Percentiles rank a stretch among this genome's conserved stretches.
Conservation (phyloP, 2,888 invertebrate genomes). For the Torymus aiolomorphi region DNA sequence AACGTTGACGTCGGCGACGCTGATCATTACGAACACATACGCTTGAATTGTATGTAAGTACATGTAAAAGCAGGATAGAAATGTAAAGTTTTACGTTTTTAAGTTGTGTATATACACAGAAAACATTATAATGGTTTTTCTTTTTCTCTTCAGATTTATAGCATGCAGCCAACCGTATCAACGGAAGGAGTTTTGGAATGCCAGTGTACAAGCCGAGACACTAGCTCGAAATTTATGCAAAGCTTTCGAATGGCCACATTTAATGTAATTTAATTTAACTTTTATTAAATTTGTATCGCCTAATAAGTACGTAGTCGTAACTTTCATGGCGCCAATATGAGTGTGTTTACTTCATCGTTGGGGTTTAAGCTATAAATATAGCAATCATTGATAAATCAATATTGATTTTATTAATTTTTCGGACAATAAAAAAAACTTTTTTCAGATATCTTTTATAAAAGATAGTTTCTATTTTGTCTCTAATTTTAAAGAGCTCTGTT, state of each 20-base stretch:
- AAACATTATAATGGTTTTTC: neutral
- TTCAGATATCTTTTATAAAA: neutral
- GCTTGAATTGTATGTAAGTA: constrained; percentile 81
- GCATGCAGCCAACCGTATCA: no score
- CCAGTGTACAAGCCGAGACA: constrained; percentile 77
- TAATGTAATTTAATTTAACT: constrained; percentile 27
- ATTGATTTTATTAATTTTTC: no score
- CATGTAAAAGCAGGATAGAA: no score
- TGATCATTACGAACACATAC: constrained; percentile 74
- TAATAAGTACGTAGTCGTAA: no score
- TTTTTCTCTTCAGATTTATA: constrained; percentile 78
- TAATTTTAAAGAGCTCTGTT: no score
- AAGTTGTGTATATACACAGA: neutral
- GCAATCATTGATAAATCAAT: no score
- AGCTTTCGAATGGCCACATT: constrained; percentile 77
- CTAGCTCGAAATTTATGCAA: constrained; percentile 80
- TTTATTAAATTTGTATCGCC: constrained; percentile 9
- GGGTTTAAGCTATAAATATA: no score
- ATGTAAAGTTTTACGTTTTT: no score
- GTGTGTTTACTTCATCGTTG: no score
- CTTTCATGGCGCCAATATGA: neutral
- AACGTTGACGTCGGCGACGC: constrained; percentile 64
- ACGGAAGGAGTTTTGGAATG: constrained; percentile 79
- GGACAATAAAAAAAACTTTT: neutral
- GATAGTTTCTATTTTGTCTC: no score